Evolutionary conservation across 2,797 vertebrate species (phyloP), one percentile per base, ranked within the genome.

Genomic region (Pipistrellus pipistrellus): DNA sequence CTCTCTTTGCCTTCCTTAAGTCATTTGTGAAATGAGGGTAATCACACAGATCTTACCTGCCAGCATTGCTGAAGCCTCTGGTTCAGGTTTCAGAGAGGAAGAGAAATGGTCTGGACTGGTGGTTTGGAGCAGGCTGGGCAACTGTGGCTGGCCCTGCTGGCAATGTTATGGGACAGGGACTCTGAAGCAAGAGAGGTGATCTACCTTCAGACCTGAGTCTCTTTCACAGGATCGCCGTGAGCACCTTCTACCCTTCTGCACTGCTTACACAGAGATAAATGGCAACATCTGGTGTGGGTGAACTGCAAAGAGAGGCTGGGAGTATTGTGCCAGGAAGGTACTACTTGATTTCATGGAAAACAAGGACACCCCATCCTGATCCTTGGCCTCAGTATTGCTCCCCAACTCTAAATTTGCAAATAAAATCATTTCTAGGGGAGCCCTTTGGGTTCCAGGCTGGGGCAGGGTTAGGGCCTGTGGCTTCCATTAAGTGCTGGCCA

Each of bases 401-500:
- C 32, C 68, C 46, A 88, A 23, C 15, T 68, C 8, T 35, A 80
- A 46, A 72, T 66, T 88, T 90, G 57, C 25, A 85, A 87, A 80
- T 71, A 72, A 88, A 93, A 59, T 69, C 2, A 6, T 75, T 59
- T 81, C 1, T 6, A 59, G 77, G 80, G 75, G 46, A 95, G 17
- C 7, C 17, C 27, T 77, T 84, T 11, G n/a, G 62, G 83, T 66
- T 30, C 69, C 84, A 66, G n/a, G 11, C 55, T 62, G 41, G 88
- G 77, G 21, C 3, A 7, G 35, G 66, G 51, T 59, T 69, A 15
- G n/a, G 78, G 80, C 41, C 69, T 62, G 48, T 1, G 18, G 38
- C 21, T 87, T 90, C 95, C 57, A 88, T 96, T 88, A 94, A 93
- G 32, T 84, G 48, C 30, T 0, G 20, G 64, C 21, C 46, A 27